Conservation (phyloP, 2,113 vertebrate genomes). For the Acinonyx jubatus region DNA sequence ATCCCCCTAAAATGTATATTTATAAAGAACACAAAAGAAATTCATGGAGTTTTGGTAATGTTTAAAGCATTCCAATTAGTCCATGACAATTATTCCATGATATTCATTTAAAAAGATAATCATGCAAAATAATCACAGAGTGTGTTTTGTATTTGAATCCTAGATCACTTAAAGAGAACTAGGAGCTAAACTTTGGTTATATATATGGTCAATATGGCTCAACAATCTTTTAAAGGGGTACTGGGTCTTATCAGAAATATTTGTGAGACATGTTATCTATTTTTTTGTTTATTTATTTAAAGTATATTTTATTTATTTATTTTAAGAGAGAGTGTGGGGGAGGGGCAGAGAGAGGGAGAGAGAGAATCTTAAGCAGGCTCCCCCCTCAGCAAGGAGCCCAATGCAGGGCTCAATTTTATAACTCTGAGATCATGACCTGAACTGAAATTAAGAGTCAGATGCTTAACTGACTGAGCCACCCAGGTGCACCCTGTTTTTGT, state of each 20-base stretch:
- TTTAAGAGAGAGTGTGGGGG: no score
- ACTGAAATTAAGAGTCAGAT: no score
- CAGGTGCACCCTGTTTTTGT: neutral
- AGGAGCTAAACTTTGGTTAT: neutral
- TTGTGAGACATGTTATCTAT: neutral
- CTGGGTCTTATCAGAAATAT: neutral
- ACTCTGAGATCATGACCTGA: no score
- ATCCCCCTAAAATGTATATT: neutral
- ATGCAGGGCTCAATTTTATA: no score
- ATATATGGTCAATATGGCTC: neutral
- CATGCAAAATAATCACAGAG: neutral
- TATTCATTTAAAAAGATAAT: neutral
- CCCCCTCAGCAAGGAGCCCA: no score
- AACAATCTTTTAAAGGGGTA: neutral
- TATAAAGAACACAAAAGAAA: slow-evolving; percentile 16
- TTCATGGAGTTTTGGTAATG: neutral
- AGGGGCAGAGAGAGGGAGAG: no score
- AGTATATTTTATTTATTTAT: no score
- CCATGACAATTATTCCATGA: neutral
- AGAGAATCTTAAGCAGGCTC: no score
- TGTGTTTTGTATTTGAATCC: neutral
- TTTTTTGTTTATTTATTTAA: neutral
- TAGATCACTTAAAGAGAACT: slow-evolving; percentile 2
- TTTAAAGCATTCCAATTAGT: neutral
- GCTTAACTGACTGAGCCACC: no score